Conservation (phyloP, 2,113 vertebrate genomes). For the Tichodroma muraria region DNA sequence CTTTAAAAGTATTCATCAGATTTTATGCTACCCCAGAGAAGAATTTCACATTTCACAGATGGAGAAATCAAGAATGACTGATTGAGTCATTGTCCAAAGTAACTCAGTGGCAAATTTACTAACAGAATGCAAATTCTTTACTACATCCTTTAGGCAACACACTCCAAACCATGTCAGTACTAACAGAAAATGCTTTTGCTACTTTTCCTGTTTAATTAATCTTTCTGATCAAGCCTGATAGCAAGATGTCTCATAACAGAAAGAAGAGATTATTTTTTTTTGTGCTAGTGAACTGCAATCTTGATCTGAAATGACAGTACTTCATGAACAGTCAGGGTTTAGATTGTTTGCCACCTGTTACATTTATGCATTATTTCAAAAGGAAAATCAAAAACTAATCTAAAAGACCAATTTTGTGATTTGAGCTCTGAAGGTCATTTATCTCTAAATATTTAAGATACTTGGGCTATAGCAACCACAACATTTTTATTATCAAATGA, state of each 20-base stretch:
- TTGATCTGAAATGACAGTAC: constrained; percentile 31
- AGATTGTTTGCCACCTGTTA: constrained; percentile 37
- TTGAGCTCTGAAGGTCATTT: constrained; percentile 23
- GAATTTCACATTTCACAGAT: not conserved
- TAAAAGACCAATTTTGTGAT: constrained; percentile 14
- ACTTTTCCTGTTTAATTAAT: not conserved
- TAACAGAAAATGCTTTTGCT: not conserved
- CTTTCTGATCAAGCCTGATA: not conserved
- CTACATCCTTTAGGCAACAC: not conserved
- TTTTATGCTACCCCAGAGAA: not conserved
- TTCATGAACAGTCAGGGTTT: not conserved
- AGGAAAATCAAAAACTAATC: not conserved
- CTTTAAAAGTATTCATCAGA: not conserved
- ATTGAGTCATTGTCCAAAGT: not conserved
- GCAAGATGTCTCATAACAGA: not conserved
- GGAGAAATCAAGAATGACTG: not conserved
- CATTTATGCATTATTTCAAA: constrained; percentile 10
- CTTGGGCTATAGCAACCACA: not conserved
- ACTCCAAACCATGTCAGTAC: not conserved
- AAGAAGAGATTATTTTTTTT: constrained; percentile 18
- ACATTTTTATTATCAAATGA: not conserved
- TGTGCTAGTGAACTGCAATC: not conserved
- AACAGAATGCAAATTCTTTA: not conserved
- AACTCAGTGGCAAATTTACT: not conserved
- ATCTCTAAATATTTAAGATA: not conserved